phyloP scores from a whole-genome alignment of 2,113 vertebrate species.

The Periophthalmodon schlosseri region DNA sequence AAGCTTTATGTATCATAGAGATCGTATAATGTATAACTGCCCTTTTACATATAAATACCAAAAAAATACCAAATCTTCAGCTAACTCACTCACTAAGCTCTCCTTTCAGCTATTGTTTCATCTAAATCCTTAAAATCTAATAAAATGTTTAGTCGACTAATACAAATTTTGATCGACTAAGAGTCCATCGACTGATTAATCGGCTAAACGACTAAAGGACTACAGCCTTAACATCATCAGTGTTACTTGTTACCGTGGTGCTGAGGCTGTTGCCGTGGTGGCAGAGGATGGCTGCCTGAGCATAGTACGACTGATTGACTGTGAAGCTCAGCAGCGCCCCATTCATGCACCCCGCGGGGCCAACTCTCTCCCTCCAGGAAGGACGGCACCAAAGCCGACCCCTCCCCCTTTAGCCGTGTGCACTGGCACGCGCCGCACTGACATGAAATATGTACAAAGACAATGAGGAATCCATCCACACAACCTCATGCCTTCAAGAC shows the following conservation, averaged over 20 bases:
- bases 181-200: too few species aligned
- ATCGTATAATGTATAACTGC: too few species aligned
- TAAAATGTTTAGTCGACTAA: too few species aligned
- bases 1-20: too few species aligned
- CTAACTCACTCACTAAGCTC: too few species aligned
- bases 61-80: too few species aligned
- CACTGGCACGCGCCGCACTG: conserved; percentile 8
- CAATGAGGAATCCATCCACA: conserved; percentile 21
- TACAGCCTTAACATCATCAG: conserved; percentile 22
- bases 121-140: too few species aligned
- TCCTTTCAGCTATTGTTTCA: too few species aligned
- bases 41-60: too few species aligned
- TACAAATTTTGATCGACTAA: too few species aligned
- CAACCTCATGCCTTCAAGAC: conserved; percentile 6
- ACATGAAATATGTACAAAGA: conserved; percentile 35
- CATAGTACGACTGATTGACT: conserved; percentile 60
- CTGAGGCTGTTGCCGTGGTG: conserved; percentile 62
- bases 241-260: conserved; percentile 33
- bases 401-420: conserved; percentile 19
- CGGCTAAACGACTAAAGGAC: too few species aligned
- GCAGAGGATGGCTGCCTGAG: conserved; percentile 60
- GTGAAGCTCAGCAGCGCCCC: conserved; percentile 37
- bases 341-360: conserved; percentile 26
- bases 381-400: conserved; percentile 37
- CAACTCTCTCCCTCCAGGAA: conserved; percentile 54